Percentiles rank a stretch among this genome's conserved stretches.
Evolutionary conservation across 1,140 invertebrate species (phyloP).

Genomic region (Cotesia vestalis): DNA sequence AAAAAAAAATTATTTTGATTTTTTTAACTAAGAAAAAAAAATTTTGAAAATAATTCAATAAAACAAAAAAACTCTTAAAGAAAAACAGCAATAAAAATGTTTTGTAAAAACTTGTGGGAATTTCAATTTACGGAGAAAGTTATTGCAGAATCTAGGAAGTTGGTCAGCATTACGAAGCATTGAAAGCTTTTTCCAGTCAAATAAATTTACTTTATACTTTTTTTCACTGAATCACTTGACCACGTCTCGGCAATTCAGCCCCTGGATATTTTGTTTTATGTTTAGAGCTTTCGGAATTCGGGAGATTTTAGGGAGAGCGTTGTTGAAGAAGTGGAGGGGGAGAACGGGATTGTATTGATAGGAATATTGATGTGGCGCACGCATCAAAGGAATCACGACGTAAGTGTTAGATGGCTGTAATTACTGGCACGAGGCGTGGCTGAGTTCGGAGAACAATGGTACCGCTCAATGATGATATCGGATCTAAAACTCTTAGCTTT

Average conservation of each 20-base stretch:
- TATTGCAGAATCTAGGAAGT: conserved; percentile 7
- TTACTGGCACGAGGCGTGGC: conserved; percentile 66
- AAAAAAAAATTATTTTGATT: too few species aligned
- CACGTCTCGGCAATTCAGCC: too few species aligned
- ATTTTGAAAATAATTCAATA: too few species aligned
- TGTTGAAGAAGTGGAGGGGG: too few species aligned
- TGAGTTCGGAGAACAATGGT: conserved; percentile 60
- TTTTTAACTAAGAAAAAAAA: too few species aligned
- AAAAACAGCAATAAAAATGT: too few species aligned
- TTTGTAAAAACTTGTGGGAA: neutral
- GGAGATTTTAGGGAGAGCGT: neutral
- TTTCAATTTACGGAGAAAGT: neutral
- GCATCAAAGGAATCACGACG: conserved; percentile 61
- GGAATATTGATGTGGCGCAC: conserved; percentile 47
- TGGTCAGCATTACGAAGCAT: neutral
- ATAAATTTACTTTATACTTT: neutral
- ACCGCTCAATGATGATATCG: conserved; percentile 53
- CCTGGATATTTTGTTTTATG: neutral
- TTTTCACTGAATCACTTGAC: neutral
- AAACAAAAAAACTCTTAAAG: too few species aligned
- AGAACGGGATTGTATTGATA: conserved; percentile 46
- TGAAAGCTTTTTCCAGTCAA: neutral
- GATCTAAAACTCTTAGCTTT: conserved; percentile 56
- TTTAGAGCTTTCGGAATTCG: neutral
- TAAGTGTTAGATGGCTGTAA: conserved; percentile 60